These are phyloP conservation scores for Mimumesa dahlbomi DNA, from an alignment of 2,888 invertebrate genomes.

Conservation along the genomic window DNA sequence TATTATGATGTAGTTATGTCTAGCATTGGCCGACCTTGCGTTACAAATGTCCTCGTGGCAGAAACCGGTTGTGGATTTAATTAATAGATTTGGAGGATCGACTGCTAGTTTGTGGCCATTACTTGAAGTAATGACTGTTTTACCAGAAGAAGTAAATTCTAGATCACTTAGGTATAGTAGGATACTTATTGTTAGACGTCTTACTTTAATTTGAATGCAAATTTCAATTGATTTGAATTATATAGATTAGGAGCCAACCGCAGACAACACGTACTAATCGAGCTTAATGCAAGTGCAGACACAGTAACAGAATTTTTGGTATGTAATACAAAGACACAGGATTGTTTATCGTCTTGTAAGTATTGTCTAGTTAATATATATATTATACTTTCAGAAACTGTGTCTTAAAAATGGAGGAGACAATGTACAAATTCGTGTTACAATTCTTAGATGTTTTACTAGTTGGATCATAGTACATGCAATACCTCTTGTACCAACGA, in stretches of 20 bases:
- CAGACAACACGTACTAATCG: constrained; percentile 90
- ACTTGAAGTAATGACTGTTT: constrained; percentile 94
- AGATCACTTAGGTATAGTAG: constrained; percentile 83
- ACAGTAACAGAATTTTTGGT: constrained; percentile 90
- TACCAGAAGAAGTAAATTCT: constrained; percentile 97
- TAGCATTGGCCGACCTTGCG: constrained; percentile 96
- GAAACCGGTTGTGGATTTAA: constrained; percentile 91
- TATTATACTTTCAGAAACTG: constrained; percentile 82
- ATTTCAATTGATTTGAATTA: constrained; percentile 6
- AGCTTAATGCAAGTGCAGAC: constrained; percentile 88
- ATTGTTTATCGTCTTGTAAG: neutral
- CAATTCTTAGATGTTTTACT: constrained; percentile 92
- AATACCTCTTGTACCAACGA: constrained; percentile 88
- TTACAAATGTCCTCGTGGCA: constrained; percentile 97
- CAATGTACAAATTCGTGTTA: constrained; percentile 86
- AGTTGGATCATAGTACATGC: constrained; percentile 95
- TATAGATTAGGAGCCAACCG: constrained; percentile 92
- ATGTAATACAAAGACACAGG: constrained; percentile 41
- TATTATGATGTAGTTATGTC: constrained; percentile 84
- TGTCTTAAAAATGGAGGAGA: constrained; percentile 86
- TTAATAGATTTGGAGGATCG: constrained; percentile 86
- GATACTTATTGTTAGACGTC: neutral
- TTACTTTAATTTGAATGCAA: neutral
- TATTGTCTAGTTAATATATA: constrained; percentile 2
- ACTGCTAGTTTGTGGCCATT: constrained; percentile 89